Percentiles rank a stretch among this genome's conserved stretches.
Conservation (phyloP, 2,797 vertebrate genomes). For the Smutsia gigantea region DNA sequence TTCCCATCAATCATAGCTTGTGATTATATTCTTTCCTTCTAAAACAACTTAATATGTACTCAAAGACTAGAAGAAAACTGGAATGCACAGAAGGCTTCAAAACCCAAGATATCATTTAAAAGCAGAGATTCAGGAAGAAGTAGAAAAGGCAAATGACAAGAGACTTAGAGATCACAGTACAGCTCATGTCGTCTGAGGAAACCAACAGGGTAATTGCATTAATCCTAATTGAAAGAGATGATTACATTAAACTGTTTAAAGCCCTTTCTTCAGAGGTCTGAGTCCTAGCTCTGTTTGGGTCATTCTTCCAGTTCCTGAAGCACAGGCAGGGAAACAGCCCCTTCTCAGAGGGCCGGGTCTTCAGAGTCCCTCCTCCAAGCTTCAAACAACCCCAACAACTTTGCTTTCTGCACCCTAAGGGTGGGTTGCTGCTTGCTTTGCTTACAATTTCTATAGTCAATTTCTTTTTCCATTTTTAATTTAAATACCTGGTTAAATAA, state of each 20-base stretch:
- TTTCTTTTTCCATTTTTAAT: background rate
- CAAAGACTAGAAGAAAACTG: background rate
- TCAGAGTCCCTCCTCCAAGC: background rate
- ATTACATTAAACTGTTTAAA: conserved; percentile 61
- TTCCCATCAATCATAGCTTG: background rate
- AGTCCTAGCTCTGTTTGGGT: background rate
- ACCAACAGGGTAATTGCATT: conserved; percentile 53
- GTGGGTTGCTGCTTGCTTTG: background rate
- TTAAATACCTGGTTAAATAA: background rate
- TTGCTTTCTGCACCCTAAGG: background rate
- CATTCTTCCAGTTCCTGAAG: background rate
- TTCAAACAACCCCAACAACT: background rate
- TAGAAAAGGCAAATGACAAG: conserved; percentile 28
- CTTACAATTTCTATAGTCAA: background rate
- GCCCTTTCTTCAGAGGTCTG: background rate
- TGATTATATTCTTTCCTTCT: background rate
- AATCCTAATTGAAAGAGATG: conserved; percentile 64
- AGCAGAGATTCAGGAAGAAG: background rate
- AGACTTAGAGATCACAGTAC: conserved; percentile 56
- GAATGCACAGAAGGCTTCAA: background rate
- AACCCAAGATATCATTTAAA: background rate
- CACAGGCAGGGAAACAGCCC: background rate
- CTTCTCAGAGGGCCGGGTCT: background rate
- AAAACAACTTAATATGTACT: background rate
- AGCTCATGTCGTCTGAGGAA: conserved; percentile 27